phyloP scores from a whole-genome alignment of 2,113 vertebrate genomes.

The Perca fluviatilis region DNA sequence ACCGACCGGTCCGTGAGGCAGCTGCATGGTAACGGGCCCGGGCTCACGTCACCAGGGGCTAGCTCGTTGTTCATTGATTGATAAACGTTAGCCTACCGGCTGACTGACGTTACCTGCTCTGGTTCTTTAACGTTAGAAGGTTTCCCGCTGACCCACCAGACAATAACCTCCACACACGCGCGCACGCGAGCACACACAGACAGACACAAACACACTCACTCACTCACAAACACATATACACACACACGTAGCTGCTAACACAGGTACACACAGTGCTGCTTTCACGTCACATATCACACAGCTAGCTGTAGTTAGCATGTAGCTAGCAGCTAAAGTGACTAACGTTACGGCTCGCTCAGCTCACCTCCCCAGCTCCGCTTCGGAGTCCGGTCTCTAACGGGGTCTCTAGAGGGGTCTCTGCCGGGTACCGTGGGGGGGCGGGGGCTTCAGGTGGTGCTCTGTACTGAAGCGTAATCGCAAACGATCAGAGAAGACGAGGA shows the following conservation, averaged over 20 bases:
- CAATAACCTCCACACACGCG: not conserved
- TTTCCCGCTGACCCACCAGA: not conserved
- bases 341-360: conserved; percentile 41
- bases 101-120: not conserved
- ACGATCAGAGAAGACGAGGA: not conserved
- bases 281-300: conserved; percentile 4
- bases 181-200: fast-evolving
- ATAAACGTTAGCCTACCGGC: conserved; percentile 43
- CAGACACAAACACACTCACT: too few relatives aligned
- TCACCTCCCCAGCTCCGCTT: conserved; percentile 62
- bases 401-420: not conserved
- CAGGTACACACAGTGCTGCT: conserved; percentile 15
- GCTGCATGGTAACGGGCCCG: conserved; percentile 43
- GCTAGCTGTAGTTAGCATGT: conserved; percentile 65
- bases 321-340: conserved; percentile 75
- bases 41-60: conserved; percentile 37
- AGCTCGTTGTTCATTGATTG: conserved; percentile 73
- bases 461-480: not conserved
- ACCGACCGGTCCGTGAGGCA: conserved; percentile 21
- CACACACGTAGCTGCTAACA: too few relatives aligned
- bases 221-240: too few relatives aligned
- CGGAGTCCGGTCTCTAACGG: conserved; percentile 23
- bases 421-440: conserved; percentile 2
- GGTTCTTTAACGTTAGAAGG: not conserved
- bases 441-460: not conserved